phyloP scores from a whole-genome alignment of 2,888 invertebrate species.

The Xylota sylvarum region DNA sequence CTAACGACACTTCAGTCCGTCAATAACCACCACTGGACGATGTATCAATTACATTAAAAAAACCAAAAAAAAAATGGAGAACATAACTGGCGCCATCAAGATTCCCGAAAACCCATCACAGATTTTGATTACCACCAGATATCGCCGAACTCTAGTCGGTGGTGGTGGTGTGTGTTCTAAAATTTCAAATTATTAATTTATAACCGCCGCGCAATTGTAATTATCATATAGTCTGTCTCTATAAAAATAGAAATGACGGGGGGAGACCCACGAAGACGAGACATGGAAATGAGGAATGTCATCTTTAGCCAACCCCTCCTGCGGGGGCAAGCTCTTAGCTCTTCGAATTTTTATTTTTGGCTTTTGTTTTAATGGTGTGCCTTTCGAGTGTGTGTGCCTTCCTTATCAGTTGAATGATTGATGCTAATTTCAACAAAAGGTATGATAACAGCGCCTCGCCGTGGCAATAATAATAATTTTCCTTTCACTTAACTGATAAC shows the following conservation, averaged over 20 bases:
- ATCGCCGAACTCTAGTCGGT: not conserved
- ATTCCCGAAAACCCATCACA: constrained; percentile 62
- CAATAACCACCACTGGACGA: constrained; percentile 26
- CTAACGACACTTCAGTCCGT: constrained; percentile 47
- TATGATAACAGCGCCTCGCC: constrained; percentile 73
- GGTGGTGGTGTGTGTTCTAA: constrained; percentile 13
- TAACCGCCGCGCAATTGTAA: constrained; percentile 75
- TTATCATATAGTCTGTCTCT: constrained; percentile 48
- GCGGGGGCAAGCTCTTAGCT: not conserved
- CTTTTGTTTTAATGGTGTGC: not conserved
- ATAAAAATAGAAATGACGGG: constrained; percentile 21
- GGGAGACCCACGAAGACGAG: constrained; percentile 42
- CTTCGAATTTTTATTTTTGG: not conserved
- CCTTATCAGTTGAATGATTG: constrained; percentile 74
- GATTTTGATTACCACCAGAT: constrained; percentile 70
- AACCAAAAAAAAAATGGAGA: constrained; percentile 13
- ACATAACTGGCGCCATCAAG: constrained; percentile 72
- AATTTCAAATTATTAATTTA: constrained; percentile 71
- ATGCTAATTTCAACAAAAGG: constrained; percentile 77
- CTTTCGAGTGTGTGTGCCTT: constrained; percentile 1
- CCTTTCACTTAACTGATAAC: constrained; percentile 75
- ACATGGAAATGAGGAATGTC: constrained; percentile 55
- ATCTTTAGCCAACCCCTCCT: constrained; percentile 12
- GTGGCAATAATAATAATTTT: constrained; percentile 76
- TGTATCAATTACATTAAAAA: constrained; percentile 69